Percentiles rank a stretch among this genome's conserved stretches.
phyloP scores from a whole-genome alignment of 2,797 vertebrate genomes.

The Pipistrellus pygmaeus region DNA sequence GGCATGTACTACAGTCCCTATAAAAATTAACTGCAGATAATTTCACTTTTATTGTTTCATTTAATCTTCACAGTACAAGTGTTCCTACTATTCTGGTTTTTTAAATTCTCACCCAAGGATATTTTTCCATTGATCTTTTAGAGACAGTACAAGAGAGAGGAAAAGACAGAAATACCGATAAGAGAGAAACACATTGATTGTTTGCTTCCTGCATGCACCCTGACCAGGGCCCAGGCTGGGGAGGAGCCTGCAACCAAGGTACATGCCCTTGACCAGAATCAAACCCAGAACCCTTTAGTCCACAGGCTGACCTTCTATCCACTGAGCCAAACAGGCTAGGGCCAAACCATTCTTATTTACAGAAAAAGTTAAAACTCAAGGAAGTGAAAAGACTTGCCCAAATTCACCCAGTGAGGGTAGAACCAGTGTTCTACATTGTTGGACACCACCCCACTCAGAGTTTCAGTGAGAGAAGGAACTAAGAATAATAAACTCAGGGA shows the following conservation, averaged over 20 bases:
- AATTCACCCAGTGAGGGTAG: background rate
- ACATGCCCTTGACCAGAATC: no score
- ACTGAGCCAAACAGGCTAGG: no score
- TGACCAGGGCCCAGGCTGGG: no score
- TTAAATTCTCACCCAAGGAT: no score
- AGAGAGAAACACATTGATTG: no score
- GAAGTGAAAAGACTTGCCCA: background rate
- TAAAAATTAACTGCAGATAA: background rate
- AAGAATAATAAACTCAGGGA: background rate
- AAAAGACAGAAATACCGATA: no score
- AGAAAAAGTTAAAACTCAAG: background rate
- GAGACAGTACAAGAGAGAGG: no score
- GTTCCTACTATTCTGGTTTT: background rate
- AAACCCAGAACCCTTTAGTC: no score
- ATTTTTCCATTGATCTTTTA: no score
- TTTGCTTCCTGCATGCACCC: no score
- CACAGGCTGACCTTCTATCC: no score
- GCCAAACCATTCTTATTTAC: background rate
- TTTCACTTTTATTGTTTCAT: background rate
- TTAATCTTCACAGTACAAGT: background rate
- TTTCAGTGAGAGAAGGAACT: slow-evolving; percentile 12
- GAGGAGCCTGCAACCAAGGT: no score
- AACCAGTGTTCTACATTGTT: background rate
- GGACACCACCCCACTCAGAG: background rate
- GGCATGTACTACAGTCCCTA: background rate